Evolutionary conservation across 2,888 invertebrate species (phyloP), one percentile per base, ranked within the genome.

Genomic region (Achlya flavicornis): DNA sequence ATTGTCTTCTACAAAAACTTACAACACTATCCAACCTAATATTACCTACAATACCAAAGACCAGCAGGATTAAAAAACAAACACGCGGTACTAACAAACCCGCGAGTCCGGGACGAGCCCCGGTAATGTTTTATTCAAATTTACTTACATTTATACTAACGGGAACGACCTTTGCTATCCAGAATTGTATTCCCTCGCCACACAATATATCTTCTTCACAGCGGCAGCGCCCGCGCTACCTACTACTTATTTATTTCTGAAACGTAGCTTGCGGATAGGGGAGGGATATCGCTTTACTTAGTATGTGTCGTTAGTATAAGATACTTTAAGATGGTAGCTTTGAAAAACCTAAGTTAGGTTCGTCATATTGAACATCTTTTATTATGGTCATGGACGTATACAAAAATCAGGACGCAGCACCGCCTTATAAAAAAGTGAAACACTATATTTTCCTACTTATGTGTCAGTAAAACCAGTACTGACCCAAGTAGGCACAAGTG

Each of bases 91-190:
- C 10, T 53, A 61, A 38, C 38, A 8, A 63, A 64, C 69, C 64
- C 66, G 68, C 71, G 71, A 67, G 66, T 71, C 71, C 73, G 71
- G 73, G 71, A 74, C 82, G 70, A 80, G 70, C 77, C 77, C 81
- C 76, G 67, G 79, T 78, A 78, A 93, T 93, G 93, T 93, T 93
- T 93, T 93, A 93, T 93, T 93, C 92, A 93, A 93, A 93, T 93
- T 93, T 93, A 93, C 93, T 93, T 93, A 93, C 93, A 93, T 92
- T 93, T 92, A 86, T 89, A 92, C 91, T 93, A 93, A 93, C 91
- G 91, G 87, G 84, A 86, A 88, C 90, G 92, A 93, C 92, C 93
- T 93, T 84, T 87, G 90, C 85, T 86, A 84, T 82, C 81, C 88
- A 75, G 90, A 88, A 90, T 90, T 89, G 92, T 92, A 93, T 92